A percentile compares a stretch with the other conserved stretches of the same genome.
Evolutionary conservation across 2,888 invertebrate genomes (phyloP).

Genomic region (Tiphia femorata): DNA sequence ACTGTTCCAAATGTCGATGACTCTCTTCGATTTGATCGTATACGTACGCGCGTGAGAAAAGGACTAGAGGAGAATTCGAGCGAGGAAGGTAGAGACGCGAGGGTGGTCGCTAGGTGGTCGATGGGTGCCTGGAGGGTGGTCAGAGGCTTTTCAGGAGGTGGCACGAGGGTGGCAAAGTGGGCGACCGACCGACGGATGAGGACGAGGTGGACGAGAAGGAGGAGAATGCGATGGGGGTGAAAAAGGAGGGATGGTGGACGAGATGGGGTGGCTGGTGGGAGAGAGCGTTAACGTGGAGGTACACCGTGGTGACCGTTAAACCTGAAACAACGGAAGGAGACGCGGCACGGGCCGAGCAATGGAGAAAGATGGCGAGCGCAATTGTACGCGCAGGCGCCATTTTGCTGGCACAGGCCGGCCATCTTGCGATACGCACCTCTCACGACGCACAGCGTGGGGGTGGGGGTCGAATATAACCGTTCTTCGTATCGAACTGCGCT

Average conservation of each 20-base stretch:
- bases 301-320: conserved; percentile 15
- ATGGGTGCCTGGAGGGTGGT: no score
- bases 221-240: neutral
- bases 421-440: conserved; percentile 50
- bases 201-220: no score
- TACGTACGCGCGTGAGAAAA: no score
- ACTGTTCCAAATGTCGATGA: no score
- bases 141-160: no score
- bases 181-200: no score
- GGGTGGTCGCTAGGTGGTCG: no score
- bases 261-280: conserved; percentile 3
- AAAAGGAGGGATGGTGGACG: neutral
- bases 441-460: conserved; percentile 28
- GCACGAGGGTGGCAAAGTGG: no score
- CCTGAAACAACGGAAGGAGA: conserved; percentile 8
- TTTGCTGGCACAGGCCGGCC: conserved; percentile 55
- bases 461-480: conserved; percentile 62
- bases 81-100: no score
- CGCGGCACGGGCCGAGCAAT: conserved; percentile 5
- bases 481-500: conserved; percentile 63
- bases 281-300: conserved; percentile 2
- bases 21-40: no score
- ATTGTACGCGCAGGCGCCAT: conserved; percentile 61
- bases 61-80: no score
- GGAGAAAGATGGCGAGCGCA: conserved; percentile 12